Evolutionary conservation across 2,113 vertebrate species (phyloP).

Genomic region (Athene noctua): DNA sequence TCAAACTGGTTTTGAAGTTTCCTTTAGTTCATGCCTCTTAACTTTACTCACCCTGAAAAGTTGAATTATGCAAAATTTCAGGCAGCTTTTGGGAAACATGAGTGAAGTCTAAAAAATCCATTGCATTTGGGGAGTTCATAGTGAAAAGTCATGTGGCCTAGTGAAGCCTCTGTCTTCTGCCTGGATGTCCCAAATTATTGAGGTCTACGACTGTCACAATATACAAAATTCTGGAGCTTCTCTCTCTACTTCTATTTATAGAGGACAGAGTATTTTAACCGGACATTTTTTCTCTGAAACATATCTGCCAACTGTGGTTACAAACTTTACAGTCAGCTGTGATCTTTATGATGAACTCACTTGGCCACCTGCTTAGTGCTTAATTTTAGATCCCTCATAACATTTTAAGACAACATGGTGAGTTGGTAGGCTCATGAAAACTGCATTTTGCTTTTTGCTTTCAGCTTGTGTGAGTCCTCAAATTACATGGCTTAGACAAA

Average conservation of each 20-base stretch:
- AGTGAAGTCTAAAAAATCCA: not conserved
- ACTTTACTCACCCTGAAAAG: not conserved
- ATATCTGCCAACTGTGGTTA: not conserved
- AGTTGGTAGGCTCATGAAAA: not conserved
- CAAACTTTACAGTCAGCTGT: not conserved
- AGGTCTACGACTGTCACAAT: not conserved
- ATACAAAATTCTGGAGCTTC: not conserved
- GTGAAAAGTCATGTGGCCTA: not conserved
- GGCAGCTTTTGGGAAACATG: not conserved
- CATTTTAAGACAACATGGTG: not conserved
- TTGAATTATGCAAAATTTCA: not conserved
- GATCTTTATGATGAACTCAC: not conserved
- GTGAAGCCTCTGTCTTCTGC: not conserved
- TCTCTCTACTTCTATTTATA: not conserved
- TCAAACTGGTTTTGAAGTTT: not conserved
- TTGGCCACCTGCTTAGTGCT: not conserved
- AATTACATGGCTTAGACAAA: not conserved
- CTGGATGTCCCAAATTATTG: not conserved
- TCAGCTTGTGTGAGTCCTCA: not conserved
- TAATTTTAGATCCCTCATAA: not conserved
- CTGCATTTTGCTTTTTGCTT: not conserved
- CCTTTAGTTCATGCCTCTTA: not conserved
- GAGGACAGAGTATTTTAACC: not conserved
- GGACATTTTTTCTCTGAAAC: not conserved
- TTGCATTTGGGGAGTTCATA: not conserved